Evolutionary conservation across 2,113 vertebrate genomes (phyloP).

Genomic region (Eira barbara): DNA sequence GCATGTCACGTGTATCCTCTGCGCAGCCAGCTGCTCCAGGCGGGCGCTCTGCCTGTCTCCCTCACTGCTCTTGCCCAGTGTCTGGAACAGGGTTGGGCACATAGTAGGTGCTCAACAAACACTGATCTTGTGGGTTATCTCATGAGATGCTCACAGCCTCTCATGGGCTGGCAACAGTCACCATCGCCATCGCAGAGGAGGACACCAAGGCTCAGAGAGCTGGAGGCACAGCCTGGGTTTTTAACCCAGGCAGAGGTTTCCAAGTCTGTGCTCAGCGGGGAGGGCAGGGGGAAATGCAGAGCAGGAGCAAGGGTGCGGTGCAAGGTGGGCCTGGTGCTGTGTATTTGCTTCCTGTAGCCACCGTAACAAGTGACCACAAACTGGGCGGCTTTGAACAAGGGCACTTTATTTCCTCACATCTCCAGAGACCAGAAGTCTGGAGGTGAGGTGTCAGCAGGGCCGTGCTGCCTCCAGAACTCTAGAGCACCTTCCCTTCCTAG

Average conservation of each 20-base stretch:
- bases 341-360: not conserved
- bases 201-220: not conserved
- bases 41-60: not conserved
- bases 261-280: not conserved
- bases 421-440: not conserved
- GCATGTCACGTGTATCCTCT: rapidly evolving
- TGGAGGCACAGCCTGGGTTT: not conserved
- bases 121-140: not conserved
- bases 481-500: not conserved
- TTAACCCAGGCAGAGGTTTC: not conserved
- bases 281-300: not conserved
- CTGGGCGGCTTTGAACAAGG: not conserved
- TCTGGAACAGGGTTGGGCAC: not conserved
- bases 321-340: not conserved
- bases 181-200: not conserved
- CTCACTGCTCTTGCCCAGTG: not conserved
- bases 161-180: rapidly evolving
- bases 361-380: not conserved
- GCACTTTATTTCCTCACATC: too few species aligned
- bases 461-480: too few species aligned
- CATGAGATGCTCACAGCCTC: too few species aligned
- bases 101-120: not conserved
- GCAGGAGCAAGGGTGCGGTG: too few species aligned
- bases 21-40: rapidly evolving
- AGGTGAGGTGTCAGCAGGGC: not conserved